Evolutionary conservation across 2,888 invertebrate genomes (phyloP), one percentile per base, ranked within the genome.

Genomic region (Rhaphigaster nebulosa): DNA sequence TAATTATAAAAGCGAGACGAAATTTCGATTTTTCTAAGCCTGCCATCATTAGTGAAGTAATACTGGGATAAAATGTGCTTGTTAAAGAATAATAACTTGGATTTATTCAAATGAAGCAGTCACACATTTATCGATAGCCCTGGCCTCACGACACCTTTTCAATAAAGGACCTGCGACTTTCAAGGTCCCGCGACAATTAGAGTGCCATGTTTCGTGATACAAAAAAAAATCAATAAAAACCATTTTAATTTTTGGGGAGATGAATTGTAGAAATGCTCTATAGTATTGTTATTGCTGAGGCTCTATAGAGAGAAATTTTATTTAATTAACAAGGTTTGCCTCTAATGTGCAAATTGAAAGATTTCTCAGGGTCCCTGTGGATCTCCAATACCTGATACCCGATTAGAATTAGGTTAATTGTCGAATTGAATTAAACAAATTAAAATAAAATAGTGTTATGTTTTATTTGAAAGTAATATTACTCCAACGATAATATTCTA

Each of bases 61-160:
- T 41, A 76, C 12, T 10, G 13, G 23, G 38, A 41, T 38, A 80
- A 80, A 41, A 80, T 5, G 3, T 20, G 38, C 23, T 41, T 41
- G 41, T 80, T 80, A 38, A 41, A 26, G 15, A 41, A 26, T 41
- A 76, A 76, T 5, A 23, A 18, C 76, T 18, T 20, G 80, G 80
- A 80, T 26, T 80, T 80, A 80, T 80, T 80, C 80, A 80, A 80
- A 80, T 80, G 18, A 80, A 80, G 80, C 80, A 41, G 80, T 80
- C 80, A 80, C 23, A 80, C 26, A 80, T 80, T 80, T 80, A 80
- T 80, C 80, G 80, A n/a, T 41, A 41, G 26, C 38, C 41, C 23
- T 38, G 23, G 23, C 5, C 80, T 80, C 80, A 80, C 80, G 80
- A 38, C 80, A 80, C 2, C 23, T 41, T n/a, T 80, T 80, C 80